Evolutionary conservation across 2,888 invertebrate genomes (phyloP).

Genomic region (Clusia tigrina): DNA sequence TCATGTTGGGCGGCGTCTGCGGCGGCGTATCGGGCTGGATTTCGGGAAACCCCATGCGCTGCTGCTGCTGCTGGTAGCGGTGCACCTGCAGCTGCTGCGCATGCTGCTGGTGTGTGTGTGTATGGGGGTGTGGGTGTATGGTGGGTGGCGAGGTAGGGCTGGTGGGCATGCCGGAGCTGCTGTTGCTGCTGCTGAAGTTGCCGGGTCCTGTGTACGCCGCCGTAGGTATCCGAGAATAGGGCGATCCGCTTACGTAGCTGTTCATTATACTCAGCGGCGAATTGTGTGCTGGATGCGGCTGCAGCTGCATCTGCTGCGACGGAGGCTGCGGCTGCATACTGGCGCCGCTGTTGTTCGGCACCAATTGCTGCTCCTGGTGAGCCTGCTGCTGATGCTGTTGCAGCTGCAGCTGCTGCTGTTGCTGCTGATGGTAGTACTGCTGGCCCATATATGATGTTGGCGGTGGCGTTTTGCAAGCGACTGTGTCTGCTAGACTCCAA

Average conservation of each 20-base stretch:
- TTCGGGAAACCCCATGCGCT: slow-evolving; percentile 78
- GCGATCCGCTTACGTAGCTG: slow-evolving; percentile 67
- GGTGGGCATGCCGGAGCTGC: slow-evolving; percentile 48
- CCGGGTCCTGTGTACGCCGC: slow-evolving; percentile 66
- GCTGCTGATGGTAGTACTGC: slow-evolving; percentile 56
- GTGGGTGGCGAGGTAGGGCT: slow-evolving; percentile 42
- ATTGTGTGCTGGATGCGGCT: slow-evolving; percentile 62
- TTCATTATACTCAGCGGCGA: slow-evolving; percentile 63
- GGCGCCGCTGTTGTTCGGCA: slow-evolving; percentile 34
- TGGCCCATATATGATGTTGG: slow-evolving; percentile 52
- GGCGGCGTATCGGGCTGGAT: slow-evolving; percentile 87
- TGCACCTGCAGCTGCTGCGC: slow-evolving; percentile 44
- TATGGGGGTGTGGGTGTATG: slow-evolving; percentile 38
- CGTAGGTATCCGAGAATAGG: slow-evolving; percentile 67
- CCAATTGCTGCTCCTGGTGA: slow-evolving; percentile 42
- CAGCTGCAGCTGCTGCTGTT: slow-evolving; percentile 53
- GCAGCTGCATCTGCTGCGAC: slow-evolving; percentile 41
- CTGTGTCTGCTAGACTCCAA: slow-evolving; percentile 92
- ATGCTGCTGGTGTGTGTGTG: slow-evolving; percentile 40
- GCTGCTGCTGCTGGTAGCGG: slow-evolving; percentile 48
- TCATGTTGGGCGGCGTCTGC: slow-evolving; percentile 92
- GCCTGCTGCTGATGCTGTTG: slow-evolving; percentile 44
- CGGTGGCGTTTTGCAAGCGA: slow-evolving; percentile 78
- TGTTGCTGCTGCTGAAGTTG: slow-evolving; percentile 36
- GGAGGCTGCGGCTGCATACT: slow-evolving; percentile 34